Percentiles rank a stretch among this genome's conserved stretches.
Evolutionary conservation across 2,797 vertebrate genomes (phyloP).

Genomic region (Melanotaenia parkinsoni): DNA sequence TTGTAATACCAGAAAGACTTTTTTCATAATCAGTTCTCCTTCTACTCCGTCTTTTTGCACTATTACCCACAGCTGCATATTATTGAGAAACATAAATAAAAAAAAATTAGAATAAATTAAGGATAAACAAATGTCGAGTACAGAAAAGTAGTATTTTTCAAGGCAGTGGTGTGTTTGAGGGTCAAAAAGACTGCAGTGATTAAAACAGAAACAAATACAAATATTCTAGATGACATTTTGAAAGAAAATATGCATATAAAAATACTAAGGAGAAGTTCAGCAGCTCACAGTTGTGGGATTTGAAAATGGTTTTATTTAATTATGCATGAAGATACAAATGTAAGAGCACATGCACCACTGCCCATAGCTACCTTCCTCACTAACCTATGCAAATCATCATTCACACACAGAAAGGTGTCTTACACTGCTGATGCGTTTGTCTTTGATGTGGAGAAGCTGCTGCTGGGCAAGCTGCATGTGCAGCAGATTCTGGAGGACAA

Average conservation of each 20-base stretch:
- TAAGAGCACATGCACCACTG: conserved; percentile 16
- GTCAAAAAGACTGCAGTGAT: background rate
- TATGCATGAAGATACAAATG: conserved; percentile 33
- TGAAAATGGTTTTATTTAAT: conserved; percentile 21
- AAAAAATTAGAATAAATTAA: background rate
- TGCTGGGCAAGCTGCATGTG: conserved; percentile 91
- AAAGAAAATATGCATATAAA: conserved; percentile 51
- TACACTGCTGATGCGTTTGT: conserved; percentile 89
- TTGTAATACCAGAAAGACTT: no score
- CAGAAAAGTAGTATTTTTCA: background rate
- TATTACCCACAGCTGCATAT: background rate
- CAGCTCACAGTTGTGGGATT: conserved; percentile 30
- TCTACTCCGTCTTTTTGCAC: background rate
- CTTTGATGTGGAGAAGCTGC: conserved; percentile 92
- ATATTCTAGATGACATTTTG: conserved; percentile 28
- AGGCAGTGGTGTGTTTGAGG: background rate
- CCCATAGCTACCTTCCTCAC: background rate
- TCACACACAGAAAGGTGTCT: conserved; percentile 64
- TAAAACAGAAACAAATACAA: conserved; percentile 17
- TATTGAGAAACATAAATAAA: conserved; percentile 12
- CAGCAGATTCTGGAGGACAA: conserved; percentile 92
- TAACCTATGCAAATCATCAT: conserved; percentile 36
- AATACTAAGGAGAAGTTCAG: conserved; percentile 8
- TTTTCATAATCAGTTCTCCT: background rate
- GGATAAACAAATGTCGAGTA: background rate